These are phyloP conservation scores for Oligia fasciuncula DNA, from an alignment of 2,888 invertebrate species.

Conservation along the genomic window DNA sequence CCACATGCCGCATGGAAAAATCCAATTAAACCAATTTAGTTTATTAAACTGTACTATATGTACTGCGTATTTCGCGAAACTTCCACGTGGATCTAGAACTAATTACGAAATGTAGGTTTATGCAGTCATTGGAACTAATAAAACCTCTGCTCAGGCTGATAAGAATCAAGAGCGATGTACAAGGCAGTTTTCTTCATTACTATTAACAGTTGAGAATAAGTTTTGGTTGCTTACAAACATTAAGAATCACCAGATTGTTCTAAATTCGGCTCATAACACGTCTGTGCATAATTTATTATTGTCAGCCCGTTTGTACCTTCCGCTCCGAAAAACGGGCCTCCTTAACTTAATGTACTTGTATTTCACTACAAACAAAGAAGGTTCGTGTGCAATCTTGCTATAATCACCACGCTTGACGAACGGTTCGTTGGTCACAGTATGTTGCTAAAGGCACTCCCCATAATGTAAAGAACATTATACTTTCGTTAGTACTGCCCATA, in stretches of 20 bases:
- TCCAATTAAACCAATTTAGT: constrained; percentile 65
- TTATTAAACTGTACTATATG: constrained; percentile 46
- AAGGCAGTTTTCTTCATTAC: constrained; percentile 20
- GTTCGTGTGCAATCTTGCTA: constrained; percentile 11
- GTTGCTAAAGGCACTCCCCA: background rate
- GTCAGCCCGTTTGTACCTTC: background rate
- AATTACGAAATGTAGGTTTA: constrained; percentile 31
- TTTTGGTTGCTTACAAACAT: constrained; percentile 4
- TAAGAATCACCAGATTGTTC: background rate
- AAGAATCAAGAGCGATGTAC: constrained; percentile 24
- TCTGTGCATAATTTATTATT: constrained; percentile 5
- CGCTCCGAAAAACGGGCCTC: background rate
- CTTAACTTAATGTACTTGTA: background rate
- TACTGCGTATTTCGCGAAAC: constrained; percentile 27
- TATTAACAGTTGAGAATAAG: background rate
- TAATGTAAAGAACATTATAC: constrained; percentile 2
- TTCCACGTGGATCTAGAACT: constrained; percentile 26
- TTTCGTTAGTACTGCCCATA: constrained; percentile 1
- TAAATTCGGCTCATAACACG: constrained; percentile 8
- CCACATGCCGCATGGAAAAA: constrained; percentile 57
- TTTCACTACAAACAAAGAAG: background rate
- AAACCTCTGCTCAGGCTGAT: constrained; percentile 31
- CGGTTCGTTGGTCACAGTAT: constrained; percentile 8
- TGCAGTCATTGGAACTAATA: constrained; percentile 44
- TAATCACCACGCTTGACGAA: constrained; percentile 17